Evolutionary conservation across 2,888 invertebrate species (phyloP).

Genomic region (Caenorhabditis angaria): DNA sequence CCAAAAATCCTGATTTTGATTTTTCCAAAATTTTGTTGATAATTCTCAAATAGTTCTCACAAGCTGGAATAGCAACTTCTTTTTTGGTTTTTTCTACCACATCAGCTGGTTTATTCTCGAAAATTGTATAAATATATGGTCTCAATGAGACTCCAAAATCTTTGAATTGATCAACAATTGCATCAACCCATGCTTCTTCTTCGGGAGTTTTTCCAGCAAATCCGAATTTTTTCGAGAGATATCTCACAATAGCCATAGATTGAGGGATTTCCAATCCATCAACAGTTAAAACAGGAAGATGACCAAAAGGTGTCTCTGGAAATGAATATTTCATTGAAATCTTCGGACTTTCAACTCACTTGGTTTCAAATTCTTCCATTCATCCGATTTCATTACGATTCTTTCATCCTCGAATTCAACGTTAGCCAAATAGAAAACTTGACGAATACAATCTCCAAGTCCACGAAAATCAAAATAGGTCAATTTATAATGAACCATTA

Average conservation of each 20-base stretch:
- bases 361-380: slow-evolving; percentile 18
- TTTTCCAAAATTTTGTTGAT: slow-evolving; percentile 18
- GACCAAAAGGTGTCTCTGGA: slow-evolving; percentile 23
- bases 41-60: slow-evolving; percentile 8
- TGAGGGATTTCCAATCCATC: slow-evolving; percentile 32
- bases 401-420: slow-evolving; percentile 29
- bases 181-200: slow-evolving; percentile 40
- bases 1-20: slow-evolving; percentile 24
- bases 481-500: slow-evolving; percentile 13
- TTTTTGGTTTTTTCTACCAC: slow-evolving; percentile 4
- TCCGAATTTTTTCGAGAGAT: slow-evolving; percentile 30
- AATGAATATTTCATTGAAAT: background rate
- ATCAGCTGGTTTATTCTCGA: background rate
- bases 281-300: slow-evolving; percentile 20
- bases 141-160: slow-evolving; percentile 19
- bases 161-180: slow-evolving; percentile 45
- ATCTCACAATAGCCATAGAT: slow-evolving; percentile 22
- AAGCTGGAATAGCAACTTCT: slow-evolving; percentile 17
- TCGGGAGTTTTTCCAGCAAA: slow-evolving; percentile 28
- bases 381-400: slow-evolving; percentile 15
- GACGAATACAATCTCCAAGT: slow-evolving; percentile 15
- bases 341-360: slow-evolving; percentile 6
- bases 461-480: slow-evolving; percentile 30
- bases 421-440: slow-evolving; percentile 21
- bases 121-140: slow-evolving; percentile 15